phyloP scores from a whole-genome alignment of 2,797 vertebrate genomes.

The Thamnophis elegans region DNA sequence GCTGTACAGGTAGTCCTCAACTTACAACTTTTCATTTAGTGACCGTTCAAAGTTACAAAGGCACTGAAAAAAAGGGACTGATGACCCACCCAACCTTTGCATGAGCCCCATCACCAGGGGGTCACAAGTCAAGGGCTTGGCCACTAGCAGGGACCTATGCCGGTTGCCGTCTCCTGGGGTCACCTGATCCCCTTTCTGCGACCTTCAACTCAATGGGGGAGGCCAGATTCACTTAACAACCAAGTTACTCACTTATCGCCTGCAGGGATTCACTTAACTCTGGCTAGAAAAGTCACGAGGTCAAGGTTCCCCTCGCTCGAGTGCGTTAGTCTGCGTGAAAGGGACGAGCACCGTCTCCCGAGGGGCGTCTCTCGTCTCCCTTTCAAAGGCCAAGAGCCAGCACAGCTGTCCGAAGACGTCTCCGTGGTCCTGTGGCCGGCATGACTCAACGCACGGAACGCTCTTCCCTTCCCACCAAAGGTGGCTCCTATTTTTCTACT shows the following conservation, averaged over 20 bases:
- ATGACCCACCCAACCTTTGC: fast-evolving
- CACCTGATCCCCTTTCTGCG: not conserved
- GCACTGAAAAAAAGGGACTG: not conserved
- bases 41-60: not conserved
- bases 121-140: fast-evolving
- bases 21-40: not conserved
- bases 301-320: no score
- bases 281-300: not conserved
- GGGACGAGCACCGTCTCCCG: no score
- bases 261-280: not conserved
- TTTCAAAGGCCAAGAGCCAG: no score
- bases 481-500: no score
- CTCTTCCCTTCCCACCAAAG: no score
- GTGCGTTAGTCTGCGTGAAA: no score
- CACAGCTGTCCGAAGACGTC: no score
- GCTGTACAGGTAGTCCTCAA: no score
- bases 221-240: not conserved
- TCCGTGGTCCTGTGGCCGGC: no score
- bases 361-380: no score
- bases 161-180: fast-evolving
- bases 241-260: not conserved
- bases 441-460: no score
- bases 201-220: not conserved
- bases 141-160: not conserved
- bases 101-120: not conserved